These are phyloP conservation scores for Scolanthus callimorphus DNA, from an alignment of 92 coral and sea anemone genomes.

Conservation along the genomic window DNA sequence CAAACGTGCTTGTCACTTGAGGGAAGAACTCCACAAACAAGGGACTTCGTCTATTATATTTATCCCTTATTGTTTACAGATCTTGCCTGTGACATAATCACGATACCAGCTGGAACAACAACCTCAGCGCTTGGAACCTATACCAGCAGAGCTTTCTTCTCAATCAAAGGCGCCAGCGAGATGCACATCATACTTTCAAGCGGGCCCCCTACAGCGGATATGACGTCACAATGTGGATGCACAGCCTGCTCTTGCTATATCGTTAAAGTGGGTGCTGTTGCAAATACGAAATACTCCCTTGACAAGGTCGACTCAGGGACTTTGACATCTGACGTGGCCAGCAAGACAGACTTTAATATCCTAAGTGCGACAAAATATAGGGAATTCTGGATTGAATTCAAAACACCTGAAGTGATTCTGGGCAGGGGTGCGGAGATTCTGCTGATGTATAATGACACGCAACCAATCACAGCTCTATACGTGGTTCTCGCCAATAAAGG, in stretches of 20 bases:
- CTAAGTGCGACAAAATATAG: conserved; percentile 13
- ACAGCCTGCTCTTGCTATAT: conserved; percentile 13
- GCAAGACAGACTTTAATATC: not conserved
- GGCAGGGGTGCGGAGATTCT: conserved; percentile 19
- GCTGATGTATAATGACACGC: conserved; percentile 22
- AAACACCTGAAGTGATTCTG: conserved; percentile 14
- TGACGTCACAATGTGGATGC: too few relatives aligned
- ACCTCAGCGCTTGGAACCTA: not conserved
- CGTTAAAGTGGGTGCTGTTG: conserved; percentile 20
- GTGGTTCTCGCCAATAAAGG: conserved; percentile 25
- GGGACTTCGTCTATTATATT: too few relatives aligned
- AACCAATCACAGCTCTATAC: conserved; percentile 14
- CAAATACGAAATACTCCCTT: conserved; percentile 10
- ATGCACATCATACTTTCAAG: not conserved
- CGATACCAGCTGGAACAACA: too few relatives aligned
- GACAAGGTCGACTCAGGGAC: conserved; percentile 17
- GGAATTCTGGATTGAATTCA: conserved; percentile 43
- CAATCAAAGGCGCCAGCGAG: not conserved
- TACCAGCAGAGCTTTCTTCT: not conserved
- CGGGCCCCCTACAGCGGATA: not conserved
- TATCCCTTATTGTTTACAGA: too few relatives aligned
- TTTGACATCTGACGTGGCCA: not conserved
- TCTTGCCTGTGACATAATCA: too few relatives aligned
- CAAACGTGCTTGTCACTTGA: too few relatives aligned
- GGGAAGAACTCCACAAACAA: too few relatives aligned